phyloP scores from a whole-genome alignment of 2,797 vertebrate species.

The Gastrophryne carolinensis region DNA sequence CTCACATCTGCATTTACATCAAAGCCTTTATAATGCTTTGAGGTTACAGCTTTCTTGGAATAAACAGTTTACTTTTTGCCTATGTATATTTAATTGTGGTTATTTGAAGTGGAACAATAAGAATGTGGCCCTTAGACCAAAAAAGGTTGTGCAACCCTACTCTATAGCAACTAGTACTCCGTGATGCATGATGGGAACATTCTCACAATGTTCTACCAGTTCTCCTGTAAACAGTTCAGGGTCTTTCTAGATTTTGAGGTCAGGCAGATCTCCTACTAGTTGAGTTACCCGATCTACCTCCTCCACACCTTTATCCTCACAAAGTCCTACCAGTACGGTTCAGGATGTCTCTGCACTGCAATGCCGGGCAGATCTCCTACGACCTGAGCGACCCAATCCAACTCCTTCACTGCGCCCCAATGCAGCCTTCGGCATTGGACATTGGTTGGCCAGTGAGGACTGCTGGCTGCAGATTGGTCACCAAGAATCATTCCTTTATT shows the following conservation, averaged over 20 bases:
- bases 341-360: not conserved
- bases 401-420: not conserved
- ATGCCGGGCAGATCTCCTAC: not conserved
- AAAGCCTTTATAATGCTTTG: too few relatives aligned
- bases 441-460: not conserved
- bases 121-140: too few relatives aligned
- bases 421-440: not conserved
- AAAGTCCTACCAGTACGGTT: not conserved
- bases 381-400: not conserved
- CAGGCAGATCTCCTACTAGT: not conserved
- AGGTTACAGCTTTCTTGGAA: too few relatives aligned
- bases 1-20: too few relatives aligned
- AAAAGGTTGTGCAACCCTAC: too few relatives aligned
- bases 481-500: too few relatives aligned
- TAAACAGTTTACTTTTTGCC: too few relatives aligned
- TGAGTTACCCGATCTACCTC: not conserved
- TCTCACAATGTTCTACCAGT: not conserved
- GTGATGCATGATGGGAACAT: not conserved
- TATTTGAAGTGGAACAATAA: too few relatives aligned
- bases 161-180: slow-evolving; percentile 1
- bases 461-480: not conserved
- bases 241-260: not conserved
- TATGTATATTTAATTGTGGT: too few relatives aligned
- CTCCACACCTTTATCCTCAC: not conserved
- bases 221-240: not conserved